Evolutionary conservation across 2,888 invertebrate species (phyloP).

Genomic region (Synanthedon andrenaeformis): DNA sequence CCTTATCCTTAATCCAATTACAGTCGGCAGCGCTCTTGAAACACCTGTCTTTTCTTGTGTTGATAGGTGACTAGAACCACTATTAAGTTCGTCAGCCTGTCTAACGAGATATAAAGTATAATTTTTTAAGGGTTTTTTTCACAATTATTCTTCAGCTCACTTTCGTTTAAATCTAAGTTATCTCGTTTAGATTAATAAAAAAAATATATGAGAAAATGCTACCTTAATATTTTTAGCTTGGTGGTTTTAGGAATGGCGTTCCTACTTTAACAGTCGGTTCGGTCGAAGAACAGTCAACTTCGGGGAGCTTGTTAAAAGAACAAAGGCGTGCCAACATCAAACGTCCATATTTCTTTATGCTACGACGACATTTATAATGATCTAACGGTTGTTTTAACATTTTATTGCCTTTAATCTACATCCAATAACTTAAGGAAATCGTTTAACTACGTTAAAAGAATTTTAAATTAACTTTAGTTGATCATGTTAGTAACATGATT

Average conservation of each 20-base stretch:
- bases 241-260: constrained; percentile 2
- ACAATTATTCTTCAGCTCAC: no score
- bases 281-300: neutral
- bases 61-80: no score
- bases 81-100: no score
- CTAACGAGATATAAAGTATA: no score
- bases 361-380: constrained; percentile 41
- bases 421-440: neutral
- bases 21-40: no score
- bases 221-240: constrained; percentile 4
- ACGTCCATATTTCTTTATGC: constrained; percentile 39
- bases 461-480: no score
- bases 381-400: constrained; percentile 32
- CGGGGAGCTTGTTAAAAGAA: constrained; percentile 43
- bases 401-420: constrained; percentile 30
- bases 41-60: no score
- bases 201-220: neutral
- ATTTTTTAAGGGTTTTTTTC: no score
- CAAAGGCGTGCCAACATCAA: constrained; percentile 50
- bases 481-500: no score
- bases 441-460: no score
- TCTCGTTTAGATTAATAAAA: neutral
- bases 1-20: no score
- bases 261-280: neutral
- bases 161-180: no score